Conservation (phyloP, 2,113 vertebrate species). For the Microcebus tavaratra region DNA sequence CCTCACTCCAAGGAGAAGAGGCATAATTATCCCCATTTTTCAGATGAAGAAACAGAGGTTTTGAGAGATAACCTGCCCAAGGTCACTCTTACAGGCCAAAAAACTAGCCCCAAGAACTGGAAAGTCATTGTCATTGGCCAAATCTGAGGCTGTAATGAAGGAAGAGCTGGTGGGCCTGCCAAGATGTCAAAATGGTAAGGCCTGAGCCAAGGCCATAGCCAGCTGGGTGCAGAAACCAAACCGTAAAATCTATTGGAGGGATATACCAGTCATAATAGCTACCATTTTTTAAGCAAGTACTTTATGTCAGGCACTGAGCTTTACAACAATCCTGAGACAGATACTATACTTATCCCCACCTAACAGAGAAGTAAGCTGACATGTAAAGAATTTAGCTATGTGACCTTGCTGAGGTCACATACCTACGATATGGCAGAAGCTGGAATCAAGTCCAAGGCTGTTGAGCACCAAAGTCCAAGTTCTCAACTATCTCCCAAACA, state of each 20-base stretch:
- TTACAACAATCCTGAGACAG: neutral
- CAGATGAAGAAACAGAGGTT: neutral
- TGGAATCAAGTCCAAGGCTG: neutral
- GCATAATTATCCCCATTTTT: neutral
- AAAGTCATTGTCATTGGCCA: neutral
- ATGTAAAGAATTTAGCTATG: neutral
- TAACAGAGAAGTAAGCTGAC: neutral
- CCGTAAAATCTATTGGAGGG: neutral
- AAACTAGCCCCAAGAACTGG: neutral
- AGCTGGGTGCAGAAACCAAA: neutral
- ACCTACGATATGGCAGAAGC: neutral
- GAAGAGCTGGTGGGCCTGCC: neutral
- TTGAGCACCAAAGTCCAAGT: neutral
- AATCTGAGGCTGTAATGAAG: neutral
- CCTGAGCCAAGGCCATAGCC: neutral
- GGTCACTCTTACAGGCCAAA: neutral
- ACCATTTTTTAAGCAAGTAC: neutral
- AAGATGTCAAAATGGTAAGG: neutral
- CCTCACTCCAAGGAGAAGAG: neutral
- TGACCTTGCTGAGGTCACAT: neutral
- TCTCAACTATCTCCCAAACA: neutral
- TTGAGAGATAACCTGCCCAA: neutral
- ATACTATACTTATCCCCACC: neutral
- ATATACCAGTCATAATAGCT: neutral
- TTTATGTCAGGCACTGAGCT: neutral